Evolutionary conservation across 2,888 invertebrate species (phyloP), one percentile per base, ranked within the genome.

Genomic region (Trissolcus japonicus): DNA sequence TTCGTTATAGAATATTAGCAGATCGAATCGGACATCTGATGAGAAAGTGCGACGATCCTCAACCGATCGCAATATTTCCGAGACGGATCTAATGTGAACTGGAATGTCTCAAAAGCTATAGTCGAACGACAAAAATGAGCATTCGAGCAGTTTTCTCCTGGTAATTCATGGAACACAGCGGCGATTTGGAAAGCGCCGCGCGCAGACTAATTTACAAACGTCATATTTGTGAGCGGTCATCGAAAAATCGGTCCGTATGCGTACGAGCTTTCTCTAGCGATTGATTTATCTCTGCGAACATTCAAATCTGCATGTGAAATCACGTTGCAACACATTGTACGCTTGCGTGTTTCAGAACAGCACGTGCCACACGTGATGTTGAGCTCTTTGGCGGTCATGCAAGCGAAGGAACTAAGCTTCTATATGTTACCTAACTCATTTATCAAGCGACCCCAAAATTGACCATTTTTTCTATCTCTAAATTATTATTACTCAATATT

Each of bases 321-420:
- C 66, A 76, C 65, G 62, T 72, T 56, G 66, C 61, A 59, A 17
- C 50, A 59, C 14, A 46, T 46, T 46, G 46, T 16, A 29, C 51
- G 50, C 25, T 75, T 53, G 67, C 51, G 68, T 63, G 71, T 67
- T 66, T 43, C 61, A 43, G 61, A 40, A 53, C 19, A 69, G 78
- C 78, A 78, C 78, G 78, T 78, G 78, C 78, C 60, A 68, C 74
- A 78, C 78, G 74, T 71, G 78, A 66, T 54, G 16, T 29, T 17
- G 14, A 62, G 62, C 53, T 35, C 53, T 61, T 53, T 54, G 61
- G 65, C 62, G 66, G 51, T 66, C 71, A 19, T 51, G 51, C 17
- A 19, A 7, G 51, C 13, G 4, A 51, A 19, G 0, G 9, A 51
- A 16, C n/a, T 16, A 46, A 46, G 51, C 51, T 41, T 16, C 48